A percentile compares a stretch with the other conserved stretches of the same genome.
phyloP scores from a whole-genome alignment of 2,797 vertebrate species.

The Pantherophis alleghaniensis region DNA sequence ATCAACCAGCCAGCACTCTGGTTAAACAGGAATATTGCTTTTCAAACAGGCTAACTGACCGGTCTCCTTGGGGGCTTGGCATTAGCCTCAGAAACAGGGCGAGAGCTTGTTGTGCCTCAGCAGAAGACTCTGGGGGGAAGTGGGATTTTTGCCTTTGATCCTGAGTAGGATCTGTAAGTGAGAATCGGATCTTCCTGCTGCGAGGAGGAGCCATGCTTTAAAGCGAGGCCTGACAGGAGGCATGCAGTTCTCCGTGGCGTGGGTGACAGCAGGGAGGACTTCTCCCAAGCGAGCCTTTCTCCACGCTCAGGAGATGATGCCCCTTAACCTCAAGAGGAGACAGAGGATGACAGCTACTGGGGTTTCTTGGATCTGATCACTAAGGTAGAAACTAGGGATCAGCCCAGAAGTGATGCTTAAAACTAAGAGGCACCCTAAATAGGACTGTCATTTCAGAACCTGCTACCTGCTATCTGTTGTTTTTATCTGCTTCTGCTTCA shows the following conservation, averaged over 20 bases:
- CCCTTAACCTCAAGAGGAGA: neutral
- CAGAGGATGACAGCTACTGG: neutral
- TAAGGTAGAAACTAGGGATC: neutral
- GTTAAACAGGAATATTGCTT: neutral
- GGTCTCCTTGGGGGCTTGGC: neutral
- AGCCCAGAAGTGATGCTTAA: neutral
- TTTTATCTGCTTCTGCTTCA: neutral
- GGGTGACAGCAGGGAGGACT: neutral
- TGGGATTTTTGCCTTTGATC: neutral
- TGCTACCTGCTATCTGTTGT: neutral
- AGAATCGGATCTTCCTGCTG: neutral
- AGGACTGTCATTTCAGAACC: neutral
- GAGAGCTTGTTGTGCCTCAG: neutral
- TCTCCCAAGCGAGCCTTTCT: neutral
- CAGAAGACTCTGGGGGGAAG: neutral
- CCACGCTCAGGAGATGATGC: neutral
- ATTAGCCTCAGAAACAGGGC: neutral
- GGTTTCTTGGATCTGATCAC: neutral
- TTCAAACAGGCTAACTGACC: neutral
- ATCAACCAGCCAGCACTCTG: neutral
- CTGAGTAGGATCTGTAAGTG: neutral
- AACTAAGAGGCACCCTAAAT: neutral
- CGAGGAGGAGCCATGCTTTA: neutral
- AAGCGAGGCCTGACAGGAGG: neutral
- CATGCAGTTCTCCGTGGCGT: neutral